phyloP scores from a whole-genome alignment of 2,113 vertebrate species.

The Calidris pygmaea region DNA sequence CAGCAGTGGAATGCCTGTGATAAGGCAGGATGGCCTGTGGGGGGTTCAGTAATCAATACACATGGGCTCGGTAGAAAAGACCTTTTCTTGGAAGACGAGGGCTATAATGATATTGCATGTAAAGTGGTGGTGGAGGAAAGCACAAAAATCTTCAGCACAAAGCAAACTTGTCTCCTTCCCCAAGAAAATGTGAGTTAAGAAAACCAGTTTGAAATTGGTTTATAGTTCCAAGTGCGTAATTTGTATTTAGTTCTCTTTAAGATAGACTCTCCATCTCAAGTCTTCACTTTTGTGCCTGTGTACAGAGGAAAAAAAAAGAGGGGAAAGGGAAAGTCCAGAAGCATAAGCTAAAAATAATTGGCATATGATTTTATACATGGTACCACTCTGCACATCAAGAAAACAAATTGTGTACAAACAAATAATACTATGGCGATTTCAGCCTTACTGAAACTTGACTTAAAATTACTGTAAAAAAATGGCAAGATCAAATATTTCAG shows the following conservation, averaged over 20 bases:
- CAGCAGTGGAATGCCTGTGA: not conserved
- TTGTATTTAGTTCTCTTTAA: not conserved
- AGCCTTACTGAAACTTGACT: not conserved
- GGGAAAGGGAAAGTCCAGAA: not conserved
- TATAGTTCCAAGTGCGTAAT: not conserved
- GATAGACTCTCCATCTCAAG: not conserved
- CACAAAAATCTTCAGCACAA: not conserved
- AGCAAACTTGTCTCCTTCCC: not conserved
- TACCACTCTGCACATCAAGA: not conserved
- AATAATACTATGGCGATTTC: not conserved
- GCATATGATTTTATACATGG: not conserved
- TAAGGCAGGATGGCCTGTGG: not conserved
- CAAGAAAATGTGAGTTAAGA: not conserved
- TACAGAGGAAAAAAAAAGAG: not conserved
- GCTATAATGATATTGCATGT: not conserved
- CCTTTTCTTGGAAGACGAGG: not conserved
- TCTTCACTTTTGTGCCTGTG: not conserved
- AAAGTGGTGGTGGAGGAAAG: not conserved
- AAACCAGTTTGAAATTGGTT: not conserved
- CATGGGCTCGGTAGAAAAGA: not conserved
- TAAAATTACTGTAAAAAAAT: not conserved
- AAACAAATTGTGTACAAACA: not conserved
- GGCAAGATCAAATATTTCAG: not conserved
- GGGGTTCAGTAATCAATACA: fast-evolving
- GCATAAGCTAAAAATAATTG: not conserved